phyloP scores from a whole-genome alignment of 2,888 invertebrate genomes.

The Meganola albula region DNA sequence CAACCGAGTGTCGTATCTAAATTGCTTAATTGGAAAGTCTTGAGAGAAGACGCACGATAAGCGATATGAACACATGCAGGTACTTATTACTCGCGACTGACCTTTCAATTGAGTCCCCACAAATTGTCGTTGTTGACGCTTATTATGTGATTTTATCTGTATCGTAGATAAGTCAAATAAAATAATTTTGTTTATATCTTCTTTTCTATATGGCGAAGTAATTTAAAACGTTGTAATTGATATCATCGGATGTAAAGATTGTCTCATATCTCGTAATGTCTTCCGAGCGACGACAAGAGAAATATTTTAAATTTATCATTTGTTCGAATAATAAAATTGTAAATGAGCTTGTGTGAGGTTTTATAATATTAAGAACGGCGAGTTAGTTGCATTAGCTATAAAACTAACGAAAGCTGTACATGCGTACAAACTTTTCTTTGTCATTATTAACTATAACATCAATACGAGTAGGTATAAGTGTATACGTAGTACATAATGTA shows the following conservation, averaged over 20 bases:
- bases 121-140: slow-evolving; percentile 37
- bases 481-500: too few species aligned
- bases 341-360: too few species aligned
- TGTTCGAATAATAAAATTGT: too few species aligned
- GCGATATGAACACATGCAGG: slow-evolving; percentile 55
- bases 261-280: slow-evolving; percentile 37
- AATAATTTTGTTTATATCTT: slow-evolving; percentile 46
- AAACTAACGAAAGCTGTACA: too few species aligned
- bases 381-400: too few species aligned
- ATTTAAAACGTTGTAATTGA: slow-evolving; percentile 45
- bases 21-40: slow-evolving; percentile 76
- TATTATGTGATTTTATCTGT: slow-evolving; percentile 53
- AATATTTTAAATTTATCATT: slow-evolving; percentile 28
- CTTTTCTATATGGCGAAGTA: slow-evolving; percentile 42
- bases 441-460: too few species aligned
- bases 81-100: slow-evolving; percentile 44
- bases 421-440: too few species aligned
- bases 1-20: slow-evolving; percentile 64
- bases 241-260: slow-evolving; percentile 35
- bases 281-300: slow-evolving; percentile 32
- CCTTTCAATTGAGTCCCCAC: slow-evolving; percentile 54
- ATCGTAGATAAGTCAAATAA: slow-evolving; percentile 46
- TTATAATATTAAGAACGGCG: too few species aligned
- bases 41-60: slow-evolving; percentile 52
- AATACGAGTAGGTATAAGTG: too few species aligned